A percentile compares a stretch with the other conserved stretches of the same genome.
These are phyloP conservation scores for Chiloscyllium punctatum DNA, from an alignment of 2,797 vertebrate genomes.

Conservation along the genomic window DNA sequence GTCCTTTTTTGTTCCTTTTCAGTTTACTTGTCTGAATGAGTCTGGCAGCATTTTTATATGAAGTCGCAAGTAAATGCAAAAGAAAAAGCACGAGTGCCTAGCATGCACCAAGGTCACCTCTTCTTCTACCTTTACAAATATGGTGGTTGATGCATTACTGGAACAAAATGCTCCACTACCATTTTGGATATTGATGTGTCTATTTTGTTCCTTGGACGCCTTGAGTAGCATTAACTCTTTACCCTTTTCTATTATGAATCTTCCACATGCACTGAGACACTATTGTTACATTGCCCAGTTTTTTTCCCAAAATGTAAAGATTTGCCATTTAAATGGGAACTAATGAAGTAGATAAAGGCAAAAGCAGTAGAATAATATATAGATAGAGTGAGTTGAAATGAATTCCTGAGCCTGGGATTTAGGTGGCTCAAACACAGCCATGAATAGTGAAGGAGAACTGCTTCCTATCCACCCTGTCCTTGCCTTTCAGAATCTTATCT, in stretches of 20 bases:
- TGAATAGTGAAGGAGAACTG: too few species aligned
- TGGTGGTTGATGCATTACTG: neutral
- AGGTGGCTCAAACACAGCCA: too few species aligned
- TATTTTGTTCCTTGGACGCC: neutral
- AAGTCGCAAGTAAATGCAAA: neutral
- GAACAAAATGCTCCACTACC: neutral
- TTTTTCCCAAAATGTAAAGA: neutral
- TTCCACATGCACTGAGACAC: neutral
- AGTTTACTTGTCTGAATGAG: neutral
- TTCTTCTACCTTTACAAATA: neutral
- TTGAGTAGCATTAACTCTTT: neutral
- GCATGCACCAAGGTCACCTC: neutral
- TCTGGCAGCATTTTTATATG: neutral
- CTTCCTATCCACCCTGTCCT: too few species aligned
- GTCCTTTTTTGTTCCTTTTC: neutral
- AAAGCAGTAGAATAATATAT: neutral
- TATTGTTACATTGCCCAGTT: neutral
- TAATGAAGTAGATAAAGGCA: neutral
- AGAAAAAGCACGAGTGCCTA: neutral
- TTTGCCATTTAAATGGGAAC: neutral
- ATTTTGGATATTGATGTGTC: neutral
- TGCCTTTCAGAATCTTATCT: too few species aligned
- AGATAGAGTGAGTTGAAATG: neutral
- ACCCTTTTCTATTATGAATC: neutral
- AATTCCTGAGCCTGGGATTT: too few species aligned